Percentiles rank a stretch among this genome's conserved stretches.
Evolutionary conservation across 1,140 invertebrate genomes (phyloP).

Genomic region (Chelonus insularis): DNA sequence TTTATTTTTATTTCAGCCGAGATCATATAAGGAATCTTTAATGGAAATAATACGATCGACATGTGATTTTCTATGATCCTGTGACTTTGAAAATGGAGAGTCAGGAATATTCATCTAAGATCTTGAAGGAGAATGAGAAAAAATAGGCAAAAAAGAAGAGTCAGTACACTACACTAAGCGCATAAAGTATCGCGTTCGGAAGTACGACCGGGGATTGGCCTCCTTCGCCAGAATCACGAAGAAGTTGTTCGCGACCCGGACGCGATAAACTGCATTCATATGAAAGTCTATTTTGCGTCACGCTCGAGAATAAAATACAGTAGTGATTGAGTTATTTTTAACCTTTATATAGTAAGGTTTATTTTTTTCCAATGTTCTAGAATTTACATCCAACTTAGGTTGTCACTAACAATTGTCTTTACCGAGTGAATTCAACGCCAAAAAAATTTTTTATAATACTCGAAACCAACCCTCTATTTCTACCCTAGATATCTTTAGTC

Average conservation of each 20-base stretch:
- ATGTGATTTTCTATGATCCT: not conserved
- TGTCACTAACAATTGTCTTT: conserved; percentile 36
- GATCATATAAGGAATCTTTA: not conserved
- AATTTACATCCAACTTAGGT: conserved; percentile 30
- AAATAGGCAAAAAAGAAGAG: not conserved
- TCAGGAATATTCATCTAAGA: conserved; percentile 10
- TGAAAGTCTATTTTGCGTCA: conserved; percentile 27
- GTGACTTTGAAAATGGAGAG: conserved; percentile 1
- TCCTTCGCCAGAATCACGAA: conserved; percentile 36
- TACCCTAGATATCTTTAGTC: conserved; percentile 23
- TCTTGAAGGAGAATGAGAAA: not conserved
- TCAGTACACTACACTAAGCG: not conserved
- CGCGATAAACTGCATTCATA: conserved; percentile 29
- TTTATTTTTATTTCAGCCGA: conserved; percentile 5
- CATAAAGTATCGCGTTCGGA: conserved; percentile 9
- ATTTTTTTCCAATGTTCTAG: conserved; percentile 36
- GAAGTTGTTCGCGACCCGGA: conserved; percentile 32
- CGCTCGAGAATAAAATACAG: conserved; percentile 8
- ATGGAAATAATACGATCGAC: conserved; percentile 9
- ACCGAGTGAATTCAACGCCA: not conserved
- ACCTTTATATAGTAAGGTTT: conserved; percentile 24
- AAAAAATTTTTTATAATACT: conserved; percentile 21
- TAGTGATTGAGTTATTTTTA: conserved; percentile 20
- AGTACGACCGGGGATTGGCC: conserved; percentile 17
- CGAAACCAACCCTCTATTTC: conserved; percentile 31